A percentile compares a stretch with the other conserved stretches of the same genome.
Evolutionary conservation across 2,888 invertebrate genomes (phyloP).

Genomic region (Psylliodes chrysocephalus): DNA sequence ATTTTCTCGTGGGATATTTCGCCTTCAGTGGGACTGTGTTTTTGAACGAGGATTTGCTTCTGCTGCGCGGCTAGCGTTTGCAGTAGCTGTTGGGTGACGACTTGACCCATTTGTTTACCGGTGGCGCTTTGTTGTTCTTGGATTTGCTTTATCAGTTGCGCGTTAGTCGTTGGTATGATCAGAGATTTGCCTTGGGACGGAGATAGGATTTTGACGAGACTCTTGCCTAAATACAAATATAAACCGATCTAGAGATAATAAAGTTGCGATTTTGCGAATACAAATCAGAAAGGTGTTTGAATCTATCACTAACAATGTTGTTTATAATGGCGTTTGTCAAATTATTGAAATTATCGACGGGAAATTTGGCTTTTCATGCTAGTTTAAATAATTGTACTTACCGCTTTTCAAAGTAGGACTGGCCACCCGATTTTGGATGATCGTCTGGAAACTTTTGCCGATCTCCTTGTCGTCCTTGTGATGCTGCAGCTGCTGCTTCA

Average conservation of each 20-base stretch:
- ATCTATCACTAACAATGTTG: too few relatives aligned
- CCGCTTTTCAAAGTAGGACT: conserved; percentile 57
- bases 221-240: too few relatives aligned
- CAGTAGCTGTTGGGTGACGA: conserved; percentile 58
- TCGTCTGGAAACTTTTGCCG: conserved; percentile 61
- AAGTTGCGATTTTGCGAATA: too few relatives aligned
- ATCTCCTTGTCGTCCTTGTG: conserved; percentile 56
- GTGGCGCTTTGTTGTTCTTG: conserved; percentile 48
- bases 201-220: conserved; percentile 62
- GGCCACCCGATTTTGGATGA: conserved; percentile 56
- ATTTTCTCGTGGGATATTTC: conserved; percentile 36
- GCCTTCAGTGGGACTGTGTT: conserved; percentile 38
- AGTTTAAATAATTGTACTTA: too few relatives aligned
- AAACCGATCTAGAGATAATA: too few relatives aligned
- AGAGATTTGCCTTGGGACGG: conserved; percentile 63
- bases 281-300: too few relatives aligned
- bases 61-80: conserved; percentile 58
- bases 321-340: too few relatives aligned
- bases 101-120: conserved; percentile 50
- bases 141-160: conserved; percentile 56
- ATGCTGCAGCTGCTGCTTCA: conserved; percentile 33
- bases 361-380: too few relatives aligned
- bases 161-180: conserved; percentile 64
- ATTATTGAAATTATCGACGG: too few relatives aligned
- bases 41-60: conserved; percentile 53